Base-by-base conservation (phyloP, 2,113 vertebrate species). In the Spermophilus dauricus region DNA sequence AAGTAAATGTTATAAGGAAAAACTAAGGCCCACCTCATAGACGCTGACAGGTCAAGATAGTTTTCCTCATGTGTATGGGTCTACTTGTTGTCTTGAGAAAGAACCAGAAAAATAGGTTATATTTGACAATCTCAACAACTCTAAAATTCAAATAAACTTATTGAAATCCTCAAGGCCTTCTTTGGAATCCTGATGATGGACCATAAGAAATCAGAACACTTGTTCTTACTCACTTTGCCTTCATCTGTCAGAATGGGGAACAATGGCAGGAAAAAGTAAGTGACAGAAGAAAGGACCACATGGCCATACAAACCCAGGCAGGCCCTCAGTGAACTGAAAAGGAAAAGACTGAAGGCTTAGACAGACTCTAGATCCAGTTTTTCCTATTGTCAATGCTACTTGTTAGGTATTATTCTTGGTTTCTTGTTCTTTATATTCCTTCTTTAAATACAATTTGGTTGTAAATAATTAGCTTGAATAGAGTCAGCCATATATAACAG, bases 141-240 rank as follows among this genome's bases (percentile, higher is more conserved):
- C 37, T 85, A 87, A 39, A 89, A 76, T 51, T 90, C 70, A 45
- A 94, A n/a, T 63, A 75, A 73, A 45, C 30, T 56, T 69, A 63
- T 24, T 95, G 16, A 91, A 93, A 63, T 63, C 1, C 14, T 58
- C 11, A 10, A 34, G 30, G 95, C 4, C 70, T 8, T 96, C 17
- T 13, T 45, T 8, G 76, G 65, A 92, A 84, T 65, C 37, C 37
- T 89, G 32, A 69, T 45, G 30, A 42, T 45, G 10, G 0, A 2
- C 28, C 63, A 8, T 34, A 53, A 69, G 22, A 91, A 53, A 73
- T 89, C 0, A 0, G 12, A 42, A 58, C 45, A 39, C 28, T 92
- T 65, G 0, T 13, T 81, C 18, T 89, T 95, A 18, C 4, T 8
- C 4, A 20, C 32, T 77, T 13, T 80, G 51, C 5, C 26, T 18